Base-by-base conservation (phyloP, 1,140 invertebrate species). In the Drosophila orena region DNA sequence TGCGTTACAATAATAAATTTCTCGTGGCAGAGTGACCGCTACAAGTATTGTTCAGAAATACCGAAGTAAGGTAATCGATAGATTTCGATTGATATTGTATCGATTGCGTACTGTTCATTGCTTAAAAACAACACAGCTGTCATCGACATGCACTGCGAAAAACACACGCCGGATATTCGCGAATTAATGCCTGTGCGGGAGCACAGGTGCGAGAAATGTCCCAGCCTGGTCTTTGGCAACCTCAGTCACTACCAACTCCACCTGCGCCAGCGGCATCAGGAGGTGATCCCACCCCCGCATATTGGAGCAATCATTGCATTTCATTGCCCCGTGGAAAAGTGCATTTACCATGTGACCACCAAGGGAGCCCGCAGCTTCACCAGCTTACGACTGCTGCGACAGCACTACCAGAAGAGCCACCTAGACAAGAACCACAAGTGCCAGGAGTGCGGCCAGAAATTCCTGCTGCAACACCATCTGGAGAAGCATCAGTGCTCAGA, bases 341-440 rank as follows among this genome's bases (percentile, higher is more conserved):
- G 84, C 38, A 44, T 56, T 8, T 88, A 88, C 44, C 64, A 88
- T 79, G 68, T 44, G 20, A 56, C 17, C 0, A 35, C 44, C 7
- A 74, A 37, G 30, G 64, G 34, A n/a, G 12, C 27, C 0, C 37
- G 84, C 0, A 71, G 77, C 11, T 93, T 93, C 58, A 71, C 80
- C 57, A 81, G 70, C 27, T 56, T 93, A 0, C 92, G 93, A 22
- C 54, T 80, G 8, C 49, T 93, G 38, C 91, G 92, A 17, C 91
- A 95, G 92, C 95, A 95, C 79, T 95, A 94, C 69, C 91, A 94
- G 44, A 95, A 95, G 86, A 93, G 94, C 8, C 95, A 95, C 62
- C 93, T 94, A 11, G 91, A 93, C 11, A 95, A 94, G 90, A 93
- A 79, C 7, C 93, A 93, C 74, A 75, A 80, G 11, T 95, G 95